Base-by-base conservation (phyloP, 2,888 invertebrate genomes). In the Sminthurinus aureus region DNA sequence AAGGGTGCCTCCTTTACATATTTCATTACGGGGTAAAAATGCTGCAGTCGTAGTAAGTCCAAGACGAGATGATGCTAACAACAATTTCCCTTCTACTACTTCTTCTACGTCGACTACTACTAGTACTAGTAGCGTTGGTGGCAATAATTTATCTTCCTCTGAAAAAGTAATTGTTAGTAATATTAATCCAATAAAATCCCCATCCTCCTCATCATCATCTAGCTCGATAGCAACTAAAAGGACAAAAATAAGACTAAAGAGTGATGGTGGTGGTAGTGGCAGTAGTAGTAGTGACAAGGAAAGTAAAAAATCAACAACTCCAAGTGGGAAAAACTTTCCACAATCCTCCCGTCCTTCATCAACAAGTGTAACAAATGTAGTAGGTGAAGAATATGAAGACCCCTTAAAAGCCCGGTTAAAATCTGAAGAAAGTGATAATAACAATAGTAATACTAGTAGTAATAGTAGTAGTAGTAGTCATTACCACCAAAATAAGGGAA, bases 1-100 rank as follows among this genome's bases (percentile, higher is more conserved):
- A 11, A 92, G 96, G 82, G 97, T 97, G 76, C 96, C 97, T 12
- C 97, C 96, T 0, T 91, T 96, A 85, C 96, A 96, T 90, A 96
- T 97, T 89, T 96, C 96, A 83, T 91, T 97, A 71, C 92, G 96
- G 84, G 96, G 96, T 0, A 93, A 96, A 83, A 96, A 96, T 90
- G 92, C 92, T 22, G 95, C 95, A 0, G 95, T 95, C 69, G 95
- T 96, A 77, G 96, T 96, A 88, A 95, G 89, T 84, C 89, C 89
- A 9, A 94, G 89, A 50, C 83, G 88, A 76, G 88, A 88, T 66
- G 88, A 88, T n/a, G 24, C 20, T 22, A 24, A 12, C 6, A 79
- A 79, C 71, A 73, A 83, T 74, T 20, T 74, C 74, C 75, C 83
- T 13, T 73, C 24, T 52, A 15, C n/a, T 22, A 1, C 69, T 22